A percentile compares a stretch with the other conserved stretches of the same genome.
These are phyloP conservation scores for Plebejus melissa DNA, from an alignment of 2,888 invertebrate species.

Conservation along the genomic window DNA sequence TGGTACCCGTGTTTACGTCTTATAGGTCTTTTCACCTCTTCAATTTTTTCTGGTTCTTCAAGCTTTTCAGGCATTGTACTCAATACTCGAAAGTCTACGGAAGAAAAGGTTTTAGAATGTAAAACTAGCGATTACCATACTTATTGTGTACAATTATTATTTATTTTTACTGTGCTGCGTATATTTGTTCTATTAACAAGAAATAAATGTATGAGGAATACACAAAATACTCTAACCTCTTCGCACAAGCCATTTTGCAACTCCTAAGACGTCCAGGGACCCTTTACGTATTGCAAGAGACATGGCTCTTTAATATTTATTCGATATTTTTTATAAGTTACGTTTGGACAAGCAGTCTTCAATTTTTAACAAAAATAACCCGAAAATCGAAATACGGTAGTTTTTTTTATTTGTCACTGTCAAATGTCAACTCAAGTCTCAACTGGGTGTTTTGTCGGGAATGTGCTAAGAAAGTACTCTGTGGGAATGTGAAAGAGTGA, in stretches of 20 bases:
- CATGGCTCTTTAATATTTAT: slow-evolving; percentile 43
- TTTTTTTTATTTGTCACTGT: neutral
- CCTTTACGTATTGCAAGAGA: slow-evolving; percentile 55
- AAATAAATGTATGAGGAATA: slow-evolving; percentile 4
- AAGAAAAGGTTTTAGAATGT: neutral
- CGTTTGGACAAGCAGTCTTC: neutral
- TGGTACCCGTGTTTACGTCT: slow-evolving; percentile 43
- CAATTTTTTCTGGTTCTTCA: slow-evolving; percentile 38
- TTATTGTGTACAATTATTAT: neutral
- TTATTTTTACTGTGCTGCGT: neutral
- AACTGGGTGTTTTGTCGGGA: too few relatives aligned
- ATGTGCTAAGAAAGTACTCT: too few relatives aligned
- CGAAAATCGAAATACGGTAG: too few relatives aligned
- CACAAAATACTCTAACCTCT: slow-evolving; percentile 58
- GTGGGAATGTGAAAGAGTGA: too few relatives aligned
- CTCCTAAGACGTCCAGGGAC: slow-evolving; percentile 45
- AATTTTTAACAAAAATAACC: neutral
- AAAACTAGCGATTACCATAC: neutral
- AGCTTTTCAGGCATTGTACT: slow-evolving; percentile 56
- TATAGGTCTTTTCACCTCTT: slow-evolving; percentile 39
- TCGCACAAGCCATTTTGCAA: slow-evolving; percentile 59
- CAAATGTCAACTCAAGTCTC: too few relatives aligned
- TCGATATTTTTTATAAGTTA: neutral
- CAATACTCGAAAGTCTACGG: slow-evolving; percentile 53
- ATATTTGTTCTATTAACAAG: neutral